These are phyloP conservation scores for Prolemur simus DNA, from an alignment of 2,113 vertebrate genomes.

Conservation along the genomic window DNA sequence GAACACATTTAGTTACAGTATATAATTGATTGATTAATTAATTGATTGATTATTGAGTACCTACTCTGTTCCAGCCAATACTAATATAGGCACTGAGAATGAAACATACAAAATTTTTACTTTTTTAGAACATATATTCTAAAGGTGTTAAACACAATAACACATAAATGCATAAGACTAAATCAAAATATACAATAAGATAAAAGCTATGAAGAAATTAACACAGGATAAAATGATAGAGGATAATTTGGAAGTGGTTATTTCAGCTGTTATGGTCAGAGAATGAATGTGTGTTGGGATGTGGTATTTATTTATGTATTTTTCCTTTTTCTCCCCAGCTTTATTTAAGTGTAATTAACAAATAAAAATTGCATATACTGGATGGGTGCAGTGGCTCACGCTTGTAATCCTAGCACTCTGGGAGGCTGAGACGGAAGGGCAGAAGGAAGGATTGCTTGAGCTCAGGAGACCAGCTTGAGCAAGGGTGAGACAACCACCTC, in stretches of 20 bases:
- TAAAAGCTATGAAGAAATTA: neutral
- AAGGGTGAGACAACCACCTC: no score
- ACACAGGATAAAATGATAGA: neutral
- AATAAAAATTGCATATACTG: neutral
- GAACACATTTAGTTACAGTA: neutral
- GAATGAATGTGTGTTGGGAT: neutral
- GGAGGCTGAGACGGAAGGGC: no score
- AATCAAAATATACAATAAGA: neutral
- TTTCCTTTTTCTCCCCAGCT: neutral
- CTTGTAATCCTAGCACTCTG: no score
- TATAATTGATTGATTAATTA: neutral
- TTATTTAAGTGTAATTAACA: neutral
- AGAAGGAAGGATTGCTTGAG: no score
- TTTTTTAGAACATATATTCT: neutral
- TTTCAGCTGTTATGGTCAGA: neutral
- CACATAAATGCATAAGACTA: neutral
- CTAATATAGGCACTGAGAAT: neutral
- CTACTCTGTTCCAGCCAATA: neutral
- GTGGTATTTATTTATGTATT: neutral
- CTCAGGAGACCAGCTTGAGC: no score
- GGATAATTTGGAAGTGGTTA: neutral
- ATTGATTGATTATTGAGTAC: neutral
- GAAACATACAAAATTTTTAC: neutral
- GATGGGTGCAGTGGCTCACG: no score
- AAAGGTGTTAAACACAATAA: neutral